Evolutionary conservation across 1,140 invertebrate species (phyloP), one percentile per base, ranked within the genome.

Genomic region (Drosophila bipectinata): DNA sequence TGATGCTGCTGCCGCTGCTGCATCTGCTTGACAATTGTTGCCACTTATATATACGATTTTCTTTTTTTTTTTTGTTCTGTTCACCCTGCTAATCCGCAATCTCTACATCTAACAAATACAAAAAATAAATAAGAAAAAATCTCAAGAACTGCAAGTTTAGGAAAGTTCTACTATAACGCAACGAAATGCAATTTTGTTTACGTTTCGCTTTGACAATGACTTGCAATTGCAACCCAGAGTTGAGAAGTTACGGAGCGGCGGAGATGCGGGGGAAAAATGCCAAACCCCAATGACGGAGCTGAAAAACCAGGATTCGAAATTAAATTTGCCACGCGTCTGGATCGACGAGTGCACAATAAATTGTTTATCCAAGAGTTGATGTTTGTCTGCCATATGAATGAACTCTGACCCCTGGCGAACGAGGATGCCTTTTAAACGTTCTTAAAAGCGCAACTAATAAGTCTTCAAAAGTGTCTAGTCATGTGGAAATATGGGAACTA

Each of bases 361-460:
- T 21, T 67, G 63, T 67, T 67, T 64, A 39, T 21, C 47, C 47
- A 69, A 49, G 52, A 49, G 51, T 57, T 53, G 41, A 18, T 69
- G 66, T 69, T 69, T 68, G 54, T 32, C 26, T 71, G 49, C n/a
- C 54, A 44, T 44, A 47, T 21, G 18, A 32, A 72, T 54, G 51
- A 73, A 72, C 69, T 71, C 55, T 53, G 69, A 72, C 48, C 56
- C 56, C 41, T 7, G 21, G n/a, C 26, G 26, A 1, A 28, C 26
- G 26, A 6, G 21, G 21, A 21, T 28, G 49, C 18, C 52, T 45
- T 59, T 60, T 58, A 55, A 76, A 59, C 53, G 72, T 48, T 75
- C 72, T 67, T 53, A 75, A 85, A 81, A 81, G 82, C 61, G 79
- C 82, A 82, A 87, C 74, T 85, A 85, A 85, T 87, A 80, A 77